phyloP scores from a whole-genome alignment of 2,113 vertebrate genomes.

The Etheostoma cragini region DNA sequence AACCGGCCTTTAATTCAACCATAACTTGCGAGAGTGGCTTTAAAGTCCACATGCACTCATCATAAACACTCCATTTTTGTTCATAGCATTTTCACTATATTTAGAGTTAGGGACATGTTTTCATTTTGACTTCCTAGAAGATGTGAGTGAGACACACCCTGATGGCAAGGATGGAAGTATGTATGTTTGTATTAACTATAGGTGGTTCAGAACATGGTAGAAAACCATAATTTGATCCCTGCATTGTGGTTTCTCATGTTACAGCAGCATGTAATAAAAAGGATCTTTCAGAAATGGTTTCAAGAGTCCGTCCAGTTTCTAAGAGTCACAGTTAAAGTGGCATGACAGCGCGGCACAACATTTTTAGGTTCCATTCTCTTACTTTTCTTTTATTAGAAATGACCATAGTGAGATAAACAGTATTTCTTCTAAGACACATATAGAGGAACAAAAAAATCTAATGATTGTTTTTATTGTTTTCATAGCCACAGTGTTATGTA shows the following conservation, averaged over 20 bases:
- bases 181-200: conserved; percentile 55
- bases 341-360: background rate
- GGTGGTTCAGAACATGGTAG: conserved; percentile 38
- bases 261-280: conserved; percentile 30
- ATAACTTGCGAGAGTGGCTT: conserved; percentile 32
- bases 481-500: background rate
- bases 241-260: conserved; percentile 35
- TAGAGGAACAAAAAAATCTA: background rate
- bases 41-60: conserved; percentile 47
- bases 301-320: conserved; percentile 5
- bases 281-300: conserved; percentile 19
- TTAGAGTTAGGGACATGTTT: conserved; percentile 42
- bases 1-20: conserved; percentile 61
- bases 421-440: background rate
- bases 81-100: conserved; percentile 55
- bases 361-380: background rate
- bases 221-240: conserved; percentile 63
- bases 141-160: conserved; percentile 57
- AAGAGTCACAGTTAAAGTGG: background rate
- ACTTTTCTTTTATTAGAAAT: background rate
- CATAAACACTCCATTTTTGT: conserved; percentile 74
- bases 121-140: conserved; percentile 47
- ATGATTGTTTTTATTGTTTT: background rate
- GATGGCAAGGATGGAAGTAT: conserved; percentile 50
- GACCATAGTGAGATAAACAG: background rate